A percentile compares a stretch with the other conserved stretches of the same genome.
These are phyloP conservation scores for Tragelaphus eurycerus DNA, from an alignment of 2,797 vertebrate genomes.

Conservation along the genomic window DNA sequence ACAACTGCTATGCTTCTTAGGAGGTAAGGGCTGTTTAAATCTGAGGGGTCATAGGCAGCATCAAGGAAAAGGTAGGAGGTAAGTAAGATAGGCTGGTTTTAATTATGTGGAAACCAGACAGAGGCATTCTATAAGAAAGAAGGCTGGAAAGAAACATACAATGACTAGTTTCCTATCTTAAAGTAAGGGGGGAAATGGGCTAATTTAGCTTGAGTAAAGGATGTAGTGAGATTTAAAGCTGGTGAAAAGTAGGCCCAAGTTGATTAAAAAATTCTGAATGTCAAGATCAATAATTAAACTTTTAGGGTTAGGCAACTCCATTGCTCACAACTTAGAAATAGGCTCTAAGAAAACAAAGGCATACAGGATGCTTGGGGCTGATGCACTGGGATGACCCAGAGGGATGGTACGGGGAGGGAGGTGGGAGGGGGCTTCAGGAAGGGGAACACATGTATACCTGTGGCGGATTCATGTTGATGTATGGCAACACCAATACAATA, in stretches of 20 bases:
- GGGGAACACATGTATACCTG: too few relatives aligned
- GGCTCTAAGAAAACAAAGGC: not conserved
- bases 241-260: not conserved
- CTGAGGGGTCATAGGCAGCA: not conserved
- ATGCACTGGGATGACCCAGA: too few relatives aligned
- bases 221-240: not conserved
- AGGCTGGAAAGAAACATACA: not conserved
- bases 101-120: not conserved
- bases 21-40: not conserved
- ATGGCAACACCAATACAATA: too few relatives aligned
- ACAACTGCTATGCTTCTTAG: not conserved
- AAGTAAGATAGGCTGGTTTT: not conserved
- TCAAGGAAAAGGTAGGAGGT: not conserved
- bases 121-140: not conserved
- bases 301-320: not conserved
- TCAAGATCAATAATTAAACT: not conserved
- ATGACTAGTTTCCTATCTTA: not conserved
- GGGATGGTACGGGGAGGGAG: too few relatives aligned
- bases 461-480: too few relatives aligned
- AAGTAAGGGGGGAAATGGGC: not conserved
- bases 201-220: not conserved
- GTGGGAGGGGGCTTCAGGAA: too few relatives aligned
- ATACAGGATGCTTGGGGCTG: not conserved
- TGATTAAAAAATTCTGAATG: not conserved
- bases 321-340: not conserved